Base-by-base conservation (phyloP, 1,140 invertebrate genomes). In the Drosophila nigromelanica region DNA sequence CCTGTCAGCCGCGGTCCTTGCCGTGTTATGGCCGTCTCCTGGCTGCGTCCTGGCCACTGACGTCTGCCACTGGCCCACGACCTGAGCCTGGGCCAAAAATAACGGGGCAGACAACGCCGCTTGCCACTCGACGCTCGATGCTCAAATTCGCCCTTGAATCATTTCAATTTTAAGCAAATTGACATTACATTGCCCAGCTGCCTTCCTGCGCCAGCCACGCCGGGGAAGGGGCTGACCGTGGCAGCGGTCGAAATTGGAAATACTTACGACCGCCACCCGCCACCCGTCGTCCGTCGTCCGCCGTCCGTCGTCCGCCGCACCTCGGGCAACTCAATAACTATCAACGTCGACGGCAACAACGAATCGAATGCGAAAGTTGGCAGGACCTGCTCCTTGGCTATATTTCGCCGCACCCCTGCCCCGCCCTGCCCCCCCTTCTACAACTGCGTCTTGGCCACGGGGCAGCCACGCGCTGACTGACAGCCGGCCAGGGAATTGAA, bases 101-200 rank as follows among this genome's bases (percentile, higher is more conserved):
- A 81, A 60, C 74, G 30, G 18, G n/a, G 43, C 27, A 51, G 35
- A 60, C 67, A 43, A 30, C 40, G 33, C 18, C 54, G 54, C 68
- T 75, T 66, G 43, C 61, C 12, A 24, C 61, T 71, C 39, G 30
- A 48, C 63, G 43, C 72, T 59, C 42, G 59, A 15, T 35, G 54
- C 73, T 60, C 43, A 35, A 64, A 82, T 67, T 83, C 76, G 79
- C 80, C 80, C 80, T 82, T 82, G 80, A 83, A 82, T 82, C 80
- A 82, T 82, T 82, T 82, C 80, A 82, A 82, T 82, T 82, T 82
- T 73, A 82, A 79, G 76, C 81, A 82, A 82, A 82, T 82, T 82
- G 80, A 82, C 80, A 82, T 82, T 79, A 83, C 80, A 82, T 79
- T 83, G 80, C 80, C 76, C 58, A 51, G 76, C 75, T 77, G 74